Evolutionary conservation across 2,113 vertebrate species (phyloP).

Genomic region (Mohoua ochrocephala): DNA sequence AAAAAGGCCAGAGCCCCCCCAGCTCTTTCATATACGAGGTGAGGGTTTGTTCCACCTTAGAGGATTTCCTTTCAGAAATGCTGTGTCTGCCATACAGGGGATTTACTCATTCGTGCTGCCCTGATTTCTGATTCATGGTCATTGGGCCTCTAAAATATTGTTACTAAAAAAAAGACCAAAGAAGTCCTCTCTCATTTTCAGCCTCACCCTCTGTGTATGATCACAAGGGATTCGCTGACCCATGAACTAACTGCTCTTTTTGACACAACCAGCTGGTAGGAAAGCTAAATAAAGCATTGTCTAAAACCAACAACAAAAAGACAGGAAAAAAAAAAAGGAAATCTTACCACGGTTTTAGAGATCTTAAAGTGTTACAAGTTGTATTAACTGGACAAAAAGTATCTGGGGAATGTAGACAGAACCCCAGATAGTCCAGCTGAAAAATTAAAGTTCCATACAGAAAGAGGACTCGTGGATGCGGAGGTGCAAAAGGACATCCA

Average conservation of each 20-base stretch:
- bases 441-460: not conserved
- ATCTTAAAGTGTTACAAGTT: not conserved
- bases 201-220: not conserved
- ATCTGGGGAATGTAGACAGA: not conserved
- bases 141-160: not conserved
- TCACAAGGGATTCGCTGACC: constrained; percentile 7
- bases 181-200: not conserved
- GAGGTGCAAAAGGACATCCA: not conserved
- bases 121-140: not conserved
- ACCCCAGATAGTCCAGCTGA: fast-evolving
- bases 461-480: not conserved
- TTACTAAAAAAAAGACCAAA: not conserved
- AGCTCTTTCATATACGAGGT: not conserved
- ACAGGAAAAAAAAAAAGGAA: not conserved
- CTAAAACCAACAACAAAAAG: not conserved
- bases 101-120: not conserved
- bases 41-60: not conserved
- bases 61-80: not conserved
- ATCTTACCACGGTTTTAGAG: not conserved
- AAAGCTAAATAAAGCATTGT: not conserved
- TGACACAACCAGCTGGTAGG: not conserved
- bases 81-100: not conserved
- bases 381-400: not conserved
- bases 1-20: not conserved
- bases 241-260: constrained; percentile 13